Evolutionary conservation across 1,140 invertebrate species (phyloP).

Genomic region (Streblospio benedicti): DNA sequence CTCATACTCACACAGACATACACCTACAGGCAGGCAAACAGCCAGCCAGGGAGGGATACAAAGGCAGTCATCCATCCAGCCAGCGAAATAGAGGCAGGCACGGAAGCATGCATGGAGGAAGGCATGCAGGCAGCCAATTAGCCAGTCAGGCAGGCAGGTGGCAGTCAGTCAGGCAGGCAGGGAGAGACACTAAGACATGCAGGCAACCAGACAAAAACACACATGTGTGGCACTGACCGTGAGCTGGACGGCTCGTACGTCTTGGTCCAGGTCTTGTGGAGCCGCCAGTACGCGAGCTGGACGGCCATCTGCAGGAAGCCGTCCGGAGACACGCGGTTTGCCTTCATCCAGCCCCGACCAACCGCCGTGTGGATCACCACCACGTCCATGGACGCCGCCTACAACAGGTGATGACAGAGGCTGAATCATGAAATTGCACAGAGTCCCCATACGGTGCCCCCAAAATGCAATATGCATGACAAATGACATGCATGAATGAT

Average conservation of each 20-base stretch:
- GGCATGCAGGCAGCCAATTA: background rate
- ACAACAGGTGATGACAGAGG: background rate
- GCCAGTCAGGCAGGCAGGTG: background rate
- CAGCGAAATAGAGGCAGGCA: background rate
- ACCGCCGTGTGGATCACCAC: background rate
- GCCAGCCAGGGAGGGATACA: too few species aligned
- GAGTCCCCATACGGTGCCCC: too few species aligned
- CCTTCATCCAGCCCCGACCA: conserved; percentile 6
- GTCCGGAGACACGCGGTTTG: conserved; percentile 1
- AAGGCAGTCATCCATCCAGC: too few species aligned
- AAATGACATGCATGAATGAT: too few species aligned
- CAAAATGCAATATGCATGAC: too few species aligned
- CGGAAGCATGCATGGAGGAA: background rate
- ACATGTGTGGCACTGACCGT: background rate
- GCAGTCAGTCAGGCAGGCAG: background rate
- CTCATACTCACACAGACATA: too few species aligned
- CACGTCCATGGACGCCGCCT: background rate
- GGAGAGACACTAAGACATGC: background rate
- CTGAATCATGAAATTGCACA: too few species aligned
- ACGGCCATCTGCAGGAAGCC: conserved; percentile 12
- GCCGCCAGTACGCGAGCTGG: conserved; percentile 1
- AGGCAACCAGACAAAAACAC: background rate
- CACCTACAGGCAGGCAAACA: too few species aligned
- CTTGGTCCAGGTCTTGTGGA: background rate
- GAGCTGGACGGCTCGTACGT: conserved; percentile 7